Conservation (phyloP, 2,888 invertebrate genomes). For the Conistra vaccinii region DNA sequence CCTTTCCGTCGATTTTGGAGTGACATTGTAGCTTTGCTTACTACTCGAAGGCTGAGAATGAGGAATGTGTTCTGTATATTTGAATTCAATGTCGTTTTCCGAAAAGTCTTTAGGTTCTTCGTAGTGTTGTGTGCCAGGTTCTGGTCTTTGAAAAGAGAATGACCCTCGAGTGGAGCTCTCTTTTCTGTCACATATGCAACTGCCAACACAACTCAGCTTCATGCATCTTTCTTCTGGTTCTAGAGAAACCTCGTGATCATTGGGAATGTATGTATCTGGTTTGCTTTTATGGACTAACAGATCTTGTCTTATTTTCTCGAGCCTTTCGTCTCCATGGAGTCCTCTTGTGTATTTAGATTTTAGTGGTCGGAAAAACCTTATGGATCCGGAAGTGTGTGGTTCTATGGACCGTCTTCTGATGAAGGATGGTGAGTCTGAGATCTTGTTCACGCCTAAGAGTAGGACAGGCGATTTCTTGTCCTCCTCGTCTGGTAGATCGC, state of each 20-base stretch:
- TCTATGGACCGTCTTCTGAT: slow-evolving; percentile 84
- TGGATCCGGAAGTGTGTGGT: slow-evolving; percentile 83
- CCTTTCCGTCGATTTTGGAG: slow-evolving; percentile 87
- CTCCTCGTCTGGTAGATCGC: slow-evolving; percentile 91
- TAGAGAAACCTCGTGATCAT: slow-evolving; percentile 80
- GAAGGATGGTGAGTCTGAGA: slow-evolving; percentile 85
- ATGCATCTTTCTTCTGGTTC: slow-evolving; percentile 83
- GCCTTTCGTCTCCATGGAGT: slow-evolving; percentile 85
- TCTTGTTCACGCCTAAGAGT: slow-evolving; percentile 91
- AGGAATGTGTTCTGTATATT: slow-evolving; percentile 87
- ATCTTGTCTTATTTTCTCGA: slow-evolving; percentile 87
- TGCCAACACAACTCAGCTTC: slow-evolving; percentile 83
- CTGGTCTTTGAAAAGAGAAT: slow-evolving; percentile 86
- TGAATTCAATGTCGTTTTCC: slow-evolving; percentile 88
- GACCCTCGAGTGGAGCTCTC: slow-evolving; percentile 85
- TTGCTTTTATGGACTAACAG: slow-evolving; percentile 85
- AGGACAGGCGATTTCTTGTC: slow-evolving; percentile 91
- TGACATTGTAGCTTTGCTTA: slow-evolving; percentile 86
- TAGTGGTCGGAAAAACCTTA: slow-evolving; percentile 86
- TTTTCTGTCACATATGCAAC: slow-evolving; percentile 85
- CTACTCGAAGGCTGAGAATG: slow-evolving; percentile 85
- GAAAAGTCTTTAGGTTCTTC: slow-evolving; percentile 81
- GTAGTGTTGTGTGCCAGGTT: slow-evolving; percentile 80
- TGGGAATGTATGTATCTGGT: slow-evolving; percentile 86
- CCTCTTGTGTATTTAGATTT: slow-evolving; percentile 88